Conservation (phyloP, 1,140 invertebrate genomes). For the Thrips palmi region DNA sequence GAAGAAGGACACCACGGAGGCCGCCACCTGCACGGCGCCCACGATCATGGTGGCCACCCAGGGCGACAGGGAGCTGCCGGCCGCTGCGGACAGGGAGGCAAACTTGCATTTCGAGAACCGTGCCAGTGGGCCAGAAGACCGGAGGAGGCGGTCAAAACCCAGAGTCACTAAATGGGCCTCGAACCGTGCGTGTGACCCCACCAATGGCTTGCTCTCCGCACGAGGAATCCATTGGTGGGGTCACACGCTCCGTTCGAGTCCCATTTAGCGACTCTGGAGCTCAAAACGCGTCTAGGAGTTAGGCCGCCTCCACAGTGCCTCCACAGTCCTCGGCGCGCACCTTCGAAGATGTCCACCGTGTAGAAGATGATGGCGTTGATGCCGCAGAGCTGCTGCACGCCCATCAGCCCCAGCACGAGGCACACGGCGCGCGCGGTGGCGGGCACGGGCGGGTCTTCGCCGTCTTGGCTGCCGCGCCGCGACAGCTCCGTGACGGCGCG, state of each 20-base stretch:
- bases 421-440: constrained; percentile 20
- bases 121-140: constrained; percentile 19
- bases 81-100: constrained; percentile 14
- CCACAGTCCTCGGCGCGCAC: constrained; percentile 20
- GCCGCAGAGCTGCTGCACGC: constrained; percentile 29
- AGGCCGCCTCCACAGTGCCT: too few species aligned
- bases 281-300: too few species aligned
- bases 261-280: too few species aligned
- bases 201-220: too few species aligned
- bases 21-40: constrained; percentile 20
- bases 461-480: too few species aligned
- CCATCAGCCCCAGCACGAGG: constrained; percentile 25
- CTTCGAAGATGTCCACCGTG: constrained; percentile 26
- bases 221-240: too few species aligned
- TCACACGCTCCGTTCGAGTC: too few species aligned
- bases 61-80: constrained; percentile 19
- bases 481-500: too few species aligned
- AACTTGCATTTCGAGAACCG: not conserved
- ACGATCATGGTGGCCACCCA: constrained; percentile 23
- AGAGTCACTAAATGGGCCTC: too few species aligned
- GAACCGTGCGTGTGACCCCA: too few species aligned
- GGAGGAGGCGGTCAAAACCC: too few species aligned
- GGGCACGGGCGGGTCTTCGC: constrained; percentile 14
- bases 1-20: constrained; percentile 19
- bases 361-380: constrained; percentile 41